Evolutionary conservation across 2,888 invertebrate genomes (phyloP).

Genomic region (Drepana falcataria): DNA sequence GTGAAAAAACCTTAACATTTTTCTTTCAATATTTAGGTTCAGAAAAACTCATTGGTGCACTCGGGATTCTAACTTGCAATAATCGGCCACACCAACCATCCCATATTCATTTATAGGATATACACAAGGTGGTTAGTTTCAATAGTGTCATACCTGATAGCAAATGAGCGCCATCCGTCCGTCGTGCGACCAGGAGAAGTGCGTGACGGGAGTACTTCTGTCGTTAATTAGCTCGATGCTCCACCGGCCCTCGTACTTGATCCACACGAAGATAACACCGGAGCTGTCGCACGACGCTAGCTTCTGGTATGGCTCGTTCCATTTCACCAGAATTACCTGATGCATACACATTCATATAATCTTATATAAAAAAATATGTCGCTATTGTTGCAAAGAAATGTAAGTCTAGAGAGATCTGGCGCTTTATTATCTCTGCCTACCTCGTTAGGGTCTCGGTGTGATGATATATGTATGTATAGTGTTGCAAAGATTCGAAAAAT

Average conservation of each 20-base stretch:
- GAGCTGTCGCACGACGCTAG: slow-evolving; percentile 98
- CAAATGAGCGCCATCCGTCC: slow-evolving; percentile 99
- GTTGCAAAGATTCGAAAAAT: too few species aligned
- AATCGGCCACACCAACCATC: too few species aligned
- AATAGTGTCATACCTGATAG: slow-evolving; percentile 83
- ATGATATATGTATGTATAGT: too few species aligned
- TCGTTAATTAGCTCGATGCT: slow-evolving; percentile 99
- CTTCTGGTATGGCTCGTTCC: slow-evolving; percentile 99
- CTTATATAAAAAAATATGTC: background rate
- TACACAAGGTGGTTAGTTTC: too few species aligned
- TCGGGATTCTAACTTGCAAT: too few species aligned
- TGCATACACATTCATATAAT: slow-evolving; percentile 4
- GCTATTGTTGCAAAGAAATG: background rate
- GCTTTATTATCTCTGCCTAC: too few species aligned
- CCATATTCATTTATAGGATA: too few species aligned
- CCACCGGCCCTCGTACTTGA: slow-evolving; percentile 99
- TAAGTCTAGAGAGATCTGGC: too few species aligned
- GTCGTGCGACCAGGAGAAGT: slow-evolving; percentile 99
- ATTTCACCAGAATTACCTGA: slow-evolving; percentile 95
- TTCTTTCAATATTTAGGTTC: too few species aligned
- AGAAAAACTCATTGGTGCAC: too few species aligned
- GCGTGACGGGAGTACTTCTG: slow-evolving; percentile 96
- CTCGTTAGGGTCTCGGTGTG: too few species aligned
- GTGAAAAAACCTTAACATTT: too few species aligned
- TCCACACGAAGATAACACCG: slow-evolving; percentile 99